phyloP scores from a whole-genome alignment of 1,140 invertebrate species.

The Battus philenor region DNA sequence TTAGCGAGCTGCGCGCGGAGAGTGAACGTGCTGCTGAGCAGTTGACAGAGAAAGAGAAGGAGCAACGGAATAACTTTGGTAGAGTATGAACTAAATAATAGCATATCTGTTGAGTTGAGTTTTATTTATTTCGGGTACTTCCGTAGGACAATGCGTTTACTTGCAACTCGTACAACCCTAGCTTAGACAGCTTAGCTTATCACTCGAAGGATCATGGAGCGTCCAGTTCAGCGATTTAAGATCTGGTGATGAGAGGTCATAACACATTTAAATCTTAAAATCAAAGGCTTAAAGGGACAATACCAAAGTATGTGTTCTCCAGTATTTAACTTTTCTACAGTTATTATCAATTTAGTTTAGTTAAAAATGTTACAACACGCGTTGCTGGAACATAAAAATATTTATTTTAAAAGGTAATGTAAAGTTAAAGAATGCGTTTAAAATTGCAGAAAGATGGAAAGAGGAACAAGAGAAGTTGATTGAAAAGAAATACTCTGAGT shows the following conservation, averaged over 20 bases:
- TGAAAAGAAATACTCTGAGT: slow-evolving; percentile 32
- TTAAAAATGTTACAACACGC: too few relatives aligned
- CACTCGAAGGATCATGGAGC: too few relatives aligned
- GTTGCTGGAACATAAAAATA: too few relatives aligned
- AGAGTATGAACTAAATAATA: not conserved
- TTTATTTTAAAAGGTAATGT: not conserved
- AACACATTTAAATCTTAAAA: too few relatives aligned
- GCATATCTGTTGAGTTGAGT: not conserved
- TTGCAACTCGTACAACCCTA: too few relatives aligned
- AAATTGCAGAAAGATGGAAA: slow-evolving; percentile 56
- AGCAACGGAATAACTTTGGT: slow-evolving; percentile 41
- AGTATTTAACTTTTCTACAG: too few relatives aligned
- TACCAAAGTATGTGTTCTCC: too few relatives aligned
- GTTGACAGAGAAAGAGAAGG: slow-evolving; percentile 37
- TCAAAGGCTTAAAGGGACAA: too few relatives aligned
- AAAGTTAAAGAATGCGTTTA: not conserved
- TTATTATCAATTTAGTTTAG: too few relatives aligned
- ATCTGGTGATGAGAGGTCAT: too few relatives aligned
- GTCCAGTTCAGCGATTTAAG: too few relatives aligned
- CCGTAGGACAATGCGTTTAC: not conserved
- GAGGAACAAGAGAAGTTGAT: slow-evolving; percentile 52
- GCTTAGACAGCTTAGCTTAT: too few relatives aligned
- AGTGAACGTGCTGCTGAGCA: slow-evolving; percentile 47
- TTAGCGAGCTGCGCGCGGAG: slow-evolving; percentile 58
- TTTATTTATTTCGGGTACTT: not conserved